A percentile compares a stretch with the other conserved stretches of the same genome.
phyloP scores from a whole-genome alignment of 2,888 invertebrate genomes.

The Rhamphomyia laevipes region DNA sequence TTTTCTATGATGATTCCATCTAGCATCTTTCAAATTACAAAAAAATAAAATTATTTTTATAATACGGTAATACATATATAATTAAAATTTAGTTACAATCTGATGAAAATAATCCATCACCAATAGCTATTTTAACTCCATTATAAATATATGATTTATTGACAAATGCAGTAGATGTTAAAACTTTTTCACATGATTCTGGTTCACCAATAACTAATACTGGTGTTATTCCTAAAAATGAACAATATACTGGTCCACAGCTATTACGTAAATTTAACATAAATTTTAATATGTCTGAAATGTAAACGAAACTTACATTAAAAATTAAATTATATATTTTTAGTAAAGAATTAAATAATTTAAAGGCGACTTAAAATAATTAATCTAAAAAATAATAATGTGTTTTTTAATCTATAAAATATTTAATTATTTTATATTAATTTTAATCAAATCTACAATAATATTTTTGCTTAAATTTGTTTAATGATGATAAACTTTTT shows the following conservation, averaged over 20 bases:
- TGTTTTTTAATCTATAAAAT: too few species aligned
- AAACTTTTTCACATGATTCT: slow-evolving; percentile 13
- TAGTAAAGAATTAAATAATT: too few species aligned
- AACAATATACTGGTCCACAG: not conserved
- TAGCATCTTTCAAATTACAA: slow-evolving; percentile 4
- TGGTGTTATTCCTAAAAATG: slow-evolving; percentile 13
- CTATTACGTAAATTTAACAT: not conserved
- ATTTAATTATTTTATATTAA: too few species aligned
- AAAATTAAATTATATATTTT: too few species aligned
- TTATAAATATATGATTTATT: slow-evolving; percentile 13
- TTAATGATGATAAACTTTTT: too few species aligned
- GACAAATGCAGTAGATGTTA: slow-evolving; percentile 15
- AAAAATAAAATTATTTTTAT: not conserved
- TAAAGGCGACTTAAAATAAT: too few species aligned
- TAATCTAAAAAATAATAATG: too few species aligned
- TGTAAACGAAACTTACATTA: too few species aligned
- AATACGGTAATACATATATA: not conserved
- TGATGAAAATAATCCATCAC: slow-evolving; percentile 8
- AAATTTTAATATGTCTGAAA: too few species aligned
- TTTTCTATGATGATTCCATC: slow-evolving; percentile 9
- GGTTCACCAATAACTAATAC: slow-evolving; percentile 15
- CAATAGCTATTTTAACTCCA: slow-evolving; percentile 6
- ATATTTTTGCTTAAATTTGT: too few species aligned
- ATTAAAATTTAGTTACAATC: slow-evolving; percentile 7
- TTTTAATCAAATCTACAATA: too few species aligned